phyloP scores from a whole-genome alignment of 2,888 invertebrate genomes.

The Tinea semifulvella region DNA sequence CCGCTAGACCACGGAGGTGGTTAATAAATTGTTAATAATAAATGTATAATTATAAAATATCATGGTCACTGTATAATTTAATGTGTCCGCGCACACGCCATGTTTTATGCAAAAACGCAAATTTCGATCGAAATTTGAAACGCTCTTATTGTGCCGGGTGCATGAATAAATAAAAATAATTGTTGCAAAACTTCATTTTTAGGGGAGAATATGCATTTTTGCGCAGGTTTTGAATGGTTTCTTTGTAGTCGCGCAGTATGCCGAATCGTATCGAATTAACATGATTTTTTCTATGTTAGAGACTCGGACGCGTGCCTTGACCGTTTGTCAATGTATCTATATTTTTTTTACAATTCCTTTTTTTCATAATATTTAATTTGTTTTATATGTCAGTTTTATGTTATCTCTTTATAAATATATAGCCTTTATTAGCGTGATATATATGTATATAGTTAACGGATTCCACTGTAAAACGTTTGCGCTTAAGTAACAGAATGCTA shows the following conservation, averaged over 20 bases:
- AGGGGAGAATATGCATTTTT: conserved; percentile 42
- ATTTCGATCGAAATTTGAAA: conserved; percentile 65
- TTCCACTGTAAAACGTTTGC: no score
- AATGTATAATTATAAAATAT: neutral
- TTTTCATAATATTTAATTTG: conserved; percentile 19
- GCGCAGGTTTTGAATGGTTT: conserved; percentile 26
- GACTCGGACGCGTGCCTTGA: neutral
- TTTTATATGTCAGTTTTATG: conserved; percentile 14
- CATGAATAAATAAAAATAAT: conserved; percentile 59
- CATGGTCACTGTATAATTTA: conserved; percentile 34
- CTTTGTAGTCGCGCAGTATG: neutral
- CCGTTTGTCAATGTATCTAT: neutral
- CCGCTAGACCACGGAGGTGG: no score
- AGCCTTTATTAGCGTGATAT: no score
- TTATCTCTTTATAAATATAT: conserved; percentile 37
- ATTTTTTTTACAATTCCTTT: neutral
- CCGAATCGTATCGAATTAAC: conserved; percentile 3
- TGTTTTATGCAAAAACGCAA: conserved; percentile 67
- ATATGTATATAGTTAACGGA: no score
- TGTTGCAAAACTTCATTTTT: conserved; percentile 45
- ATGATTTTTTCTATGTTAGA: conserved; percentile 2
- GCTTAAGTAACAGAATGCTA: no score
- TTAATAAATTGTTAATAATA: neutral
- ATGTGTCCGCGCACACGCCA: conserved; percentile 51
- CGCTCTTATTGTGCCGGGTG: conserved; percentile 49